Evolutionary conservation across 2,113 vertebrate species (phyloP), one percentile per base, ranked within the genome.

Genomic region (Ovis canadensis): DNA sequence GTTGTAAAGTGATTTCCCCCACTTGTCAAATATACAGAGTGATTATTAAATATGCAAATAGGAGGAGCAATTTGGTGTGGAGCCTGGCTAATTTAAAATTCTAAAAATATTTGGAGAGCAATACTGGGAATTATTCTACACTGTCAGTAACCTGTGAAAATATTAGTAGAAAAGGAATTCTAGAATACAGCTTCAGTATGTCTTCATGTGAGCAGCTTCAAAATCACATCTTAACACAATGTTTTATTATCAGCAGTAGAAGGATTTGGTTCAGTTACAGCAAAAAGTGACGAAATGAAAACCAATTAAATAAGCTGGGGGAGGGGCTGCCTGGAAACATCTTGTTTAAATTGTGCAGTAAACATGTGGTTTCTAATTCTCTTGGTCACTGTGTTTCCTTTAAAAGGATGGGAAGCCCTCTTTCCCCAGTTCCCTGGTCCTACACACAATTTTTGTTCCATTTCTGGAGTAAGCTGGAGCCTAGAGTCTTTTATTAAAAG

Each of bases 311-410:
- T 94, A 64, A 40, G 0, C 3, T 80, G 94, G 88, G 94, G 97
- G 96, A 94, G 64, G 97, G 88, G 82, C 31, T 81, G 55, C 77
- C 92, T 96, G 74, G 48, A 97, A 97, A 98, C 96, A 97, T 97
- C 97, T 97, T 97, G 96, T 98, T 98, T 95, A 96, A 98, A 98
- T 97, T 97, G 97, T 93, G 94, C 60, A 78, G 67, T 97, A 97
- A 98, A 97, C 95, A 97, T 96, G 96, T 98, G 97, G 93, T 97
- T 97, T 97, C 96, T 97, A 97, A 94, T 97, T 97, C 93, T 96
- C 86, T 94, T 77, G 59, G 91, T 97, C 91, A 67, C 89, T 96
- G 57, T 43, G 45, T 95, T 98, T 96, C 94, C 96, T 94, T 83
- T 91, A 62, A 94, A 92, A 96, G 86, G 94, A 97, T 86, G 94